Percentiles rank a stretch among this genome's conserved stretches.
phyloP scores from a whole-genome alignment of 2,113 vertebrate species.

The Anolis sagrei region DNA sequence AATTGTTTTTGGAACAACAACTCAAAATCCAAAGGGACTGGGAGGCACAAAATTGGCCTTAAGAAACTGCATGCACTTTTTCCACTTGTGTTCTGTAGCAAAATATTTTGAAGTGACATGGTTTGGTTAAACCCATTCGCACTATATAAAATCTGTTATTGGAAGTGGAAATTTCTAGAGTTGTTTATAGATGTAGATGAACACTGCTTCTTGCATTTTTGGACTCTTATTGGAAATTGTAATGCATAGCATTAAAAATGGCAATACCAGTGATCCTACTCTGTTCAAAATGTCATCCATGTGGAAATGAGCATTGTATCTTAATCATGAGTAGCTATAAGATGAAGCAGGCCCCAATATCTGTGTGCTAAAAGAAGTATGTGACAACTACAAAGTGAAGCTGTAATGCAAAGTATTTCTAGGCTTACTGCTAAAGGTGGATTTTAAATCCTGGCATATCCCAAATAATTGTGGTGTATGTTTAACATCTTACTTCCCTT shows the following conservation, averaged over 20 bases:
- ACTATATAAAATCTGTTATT: not conserved
- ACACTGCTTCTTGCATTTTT: not conserved
- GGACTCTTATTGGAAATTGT: not conserved
- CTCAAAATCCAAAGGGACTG: too few relatives aligned
- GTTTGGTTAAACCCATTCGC: not conserved
- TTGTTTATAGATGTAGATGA: not conserved
- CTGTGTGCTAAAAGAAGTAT: not conserved
- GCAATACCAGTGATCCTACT: not conserved
- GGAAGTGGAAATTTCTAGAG: not conserved
- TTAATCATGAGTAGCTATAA: not conserved
- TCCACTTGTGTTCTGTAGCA: too few relatives aligned
- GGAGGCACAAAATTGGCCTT: too few relatives aligned
- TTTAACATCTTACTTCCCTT: constrained; percentile 17
- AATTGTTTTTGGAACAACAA: too few relatives aligned
- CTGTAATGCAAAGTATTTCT: not conserved
- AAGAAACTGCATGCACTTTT: too few relatives aligned
- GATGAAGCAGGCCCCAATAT: not conserved
- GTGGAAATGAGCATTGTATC: not conserved
- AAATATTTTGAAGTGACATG: too few relatives aligned
- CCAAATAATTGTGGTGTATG: not conserved
- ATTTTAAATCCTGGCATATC: not conserved
- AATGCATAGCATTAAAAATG: not conserved
- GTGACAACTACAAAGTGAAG: too few relatives aligned
- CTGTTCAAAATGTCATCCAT: not conserved
- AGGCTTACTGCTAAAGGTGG: not conserved